A percentile compares a stretch with the other conserved stretches of the same genome.
These are phyloP conservation scores for Theodoxus fluviatilis DNA, from an alignment of 2,888 invertebrate genomes.

Conservation along the genomic window DNA sequence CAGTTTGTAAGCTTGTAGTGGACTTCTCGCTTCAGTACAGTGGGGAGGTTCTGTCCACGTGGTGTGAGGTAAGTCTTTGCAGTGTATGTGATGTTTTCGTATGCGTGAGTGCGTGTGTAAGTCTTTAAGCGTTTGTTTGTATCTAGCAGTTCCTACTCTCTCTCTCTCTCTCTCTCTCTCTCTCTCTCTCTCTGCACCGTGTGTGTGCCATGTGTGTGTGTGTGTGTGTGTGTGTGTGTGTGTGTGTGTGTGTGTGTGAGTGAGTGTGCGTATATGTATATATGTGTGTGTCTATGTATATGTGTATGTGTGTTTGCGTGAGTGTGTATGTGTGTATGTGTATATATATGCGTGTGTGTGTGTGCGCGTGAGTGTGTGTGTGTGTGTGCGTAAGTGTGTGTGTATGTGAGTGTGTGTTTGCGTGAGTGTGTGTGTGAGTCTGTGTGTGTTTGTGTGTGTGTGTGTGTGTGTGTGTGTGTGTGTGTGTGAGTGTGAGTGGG, in stretches of 20 bases:
- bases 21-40: no score
- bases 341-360: neutral
- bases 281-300: neutral
- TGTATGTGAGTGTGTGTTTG: constrained; percentile 13
- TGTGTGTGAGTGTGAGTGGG: neutral
- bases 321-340: neutral
- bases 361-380: neutral
- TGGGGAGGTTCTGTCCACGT: no score
- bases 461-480: constrained; percentile 15
- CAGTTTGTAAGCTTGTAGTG: no score
- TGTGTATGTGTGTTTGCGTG: no score
- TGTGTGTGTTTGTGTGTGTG: neutral
- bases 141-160: neutral
- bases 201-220: neutral
- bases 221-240: neutral
- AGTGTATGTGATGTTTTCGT: no score
- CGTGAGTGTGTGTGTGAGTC: neutral
- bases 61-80: no score
- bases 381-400: constrained; percentile 22
- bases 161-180: neutral
- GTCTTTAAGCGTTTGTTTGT: no score
- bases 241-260: neutral
- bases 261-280: neutral
- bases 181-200: neutral
- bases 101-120: no score